Percentiles rank a stretch among this genome's conserved stretches.
Evolutionary conservation across 2,113 vertebrate species (phyloP).

Genomic region (Sander lucioperca): DNA sequence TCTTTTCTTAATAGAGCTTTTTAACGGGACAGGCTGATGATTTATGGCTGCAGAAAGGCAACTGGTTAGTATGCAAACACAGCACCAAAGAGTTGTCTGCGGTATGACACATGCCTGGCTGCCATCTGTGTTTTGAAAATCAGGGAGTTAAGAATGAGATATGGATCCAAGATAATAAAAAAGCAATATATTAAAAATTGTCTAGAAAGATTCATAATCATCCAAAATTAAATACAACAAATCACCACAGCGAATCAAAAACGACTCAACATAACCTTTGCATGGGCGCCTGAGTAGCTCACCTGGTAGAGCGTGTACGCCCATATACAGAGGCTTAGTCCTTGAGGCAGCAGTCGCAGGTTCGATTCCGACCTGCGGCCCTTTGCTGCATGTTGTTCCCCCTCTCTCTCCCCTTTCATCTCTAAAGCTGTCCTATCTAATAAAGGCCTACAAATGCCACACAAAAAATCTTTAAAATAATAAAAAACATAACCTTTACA

Average conservation of each 20-base stretch:
- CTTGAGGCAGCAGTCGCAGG: too few relatives aligned
- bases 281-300: neutral
- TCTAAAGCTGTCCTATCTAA: too few relatives aligned
- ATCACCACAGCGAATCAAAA: constrained; percentile 27
- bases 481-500: neutral
- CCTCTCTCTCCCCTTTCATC: too few relatives aligned
- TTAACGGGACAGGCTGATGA: constrained; percentile 14
- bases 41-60: constrained; percentile 34
- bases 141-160: neutral
- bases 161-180: constrained; percentile 3
- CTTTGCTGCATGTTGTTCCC: too few relatives aligned
- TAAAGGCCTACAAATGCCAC: too few relatives aligned
- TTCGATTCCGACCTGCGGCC: too few relatives aligned
- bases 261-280: neutral
- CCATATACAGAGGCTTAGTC: too few relatives aligned
- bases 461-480: too few relatives aligned
- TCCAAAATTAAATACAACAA: constrained; percentile 29
- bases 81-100: neutral
- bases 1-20: constrained; percentile 31
- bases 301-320: too few relatives aligned
- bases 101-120: neutral
- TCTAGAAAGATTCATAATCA: neutral
- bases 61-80: constrained; percentile 47
- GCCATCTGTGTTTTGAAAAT: constrained; percentile 35
- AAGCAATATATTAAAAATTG: constrained; percentile 35